A percentile compares a stretch with the other conserved stretches of the same genome.
Conservation (phyloP, 23 tunicate genomes). For the Aplidium turbinatum region DNA sequence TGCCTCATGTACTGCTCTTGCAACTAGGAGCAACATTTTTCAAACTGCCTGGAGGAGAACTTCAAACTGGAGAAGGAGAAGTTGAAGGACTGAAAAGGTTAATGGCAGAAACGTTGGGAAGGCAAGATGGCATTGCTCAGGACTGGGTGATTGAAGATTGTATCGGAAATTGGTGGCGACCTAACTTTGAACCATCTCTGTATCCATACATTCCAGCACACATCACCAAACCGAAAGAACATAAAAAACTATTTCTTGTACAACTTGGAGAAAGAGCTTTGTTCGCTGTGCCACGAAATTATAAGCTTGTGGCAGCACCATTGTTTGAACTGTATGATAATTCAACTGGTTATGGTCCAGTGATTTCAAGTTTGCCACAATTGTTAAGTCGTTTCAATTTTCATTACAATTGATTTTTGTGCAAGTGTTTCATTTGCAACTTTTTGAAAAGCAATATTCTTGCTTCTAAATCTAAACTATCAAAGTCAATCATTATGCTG, state of each 20-base stretch:
- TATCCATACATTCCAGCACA: conserved; percentile 99
- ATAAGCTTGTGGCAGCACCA: conserved; percentile 99
- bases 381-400: conserved; percentile 96
- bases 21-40: conserved; percentile 94
- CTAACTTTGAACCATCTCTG: conserved; percentile 93
- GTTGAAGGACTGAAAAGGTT: conserved; percentile 91
- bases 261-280: conserved; percentile 91
- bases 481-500: too few species aligned
- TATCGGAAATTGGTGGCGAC: conserved; percentile 99
- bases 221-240: conserved; percentile 95
- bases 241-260: conserved; percentile 91
- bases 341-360: conserved; percentile 98
- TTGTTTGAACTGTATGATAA: conserved; percentile 96
- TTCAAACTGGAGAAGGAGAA: conserved; percentile 81
- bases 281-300: conserved; percentile 97
- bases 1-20: conserved; percentile 93
- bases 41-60: conserved; percentile 97
- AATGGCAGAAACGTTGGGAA: conserved; percentile 95
- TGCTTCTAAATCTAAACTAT: too few species aligned
- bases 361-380: conserved; percentile 94
- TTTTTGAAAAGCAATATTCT: too few species aligned
- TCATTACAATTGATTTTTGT: conserved; percentile 80
- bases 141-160: conserved; percentile 99
- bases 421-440: too few species aligned
- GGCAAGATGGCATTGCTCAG: conserved; percentile 94